A percentile compares a stretch with the other conserved stretches of the same genome.
Evolutionary conservation across 2,888 invertebrate genomes (phyloP).

Genomic region (Drosophila mimetica): DNA sequence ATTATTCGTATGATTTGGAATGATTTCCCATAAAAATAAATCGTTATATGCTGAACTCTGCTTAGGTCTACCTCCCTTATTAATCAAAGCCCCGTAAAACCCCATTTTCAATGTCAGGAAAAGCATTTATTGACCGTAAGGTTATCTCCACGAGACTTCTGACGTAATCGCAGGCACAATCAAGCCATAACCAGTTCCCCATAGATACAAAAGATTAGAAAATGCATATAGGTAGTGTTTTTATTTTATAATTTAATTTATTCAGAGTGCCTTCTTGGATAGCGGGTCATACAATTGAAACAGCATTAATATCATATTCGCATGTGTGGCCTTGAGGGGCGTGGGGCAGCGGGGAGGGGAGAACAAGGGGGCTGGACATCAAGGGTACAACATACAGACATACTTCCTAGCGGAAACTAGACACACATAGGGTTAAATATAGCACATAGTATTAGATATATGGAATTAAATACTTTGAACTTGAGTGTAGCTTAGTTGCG

Average conservation of each 20-base stretch:
- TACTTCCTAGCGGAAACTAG: slow-evolving; percentile 34
- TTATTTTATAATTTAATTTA: slow-evolving; percentile 72
- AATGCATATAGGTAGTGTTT: slow-evolving; percentile 18
- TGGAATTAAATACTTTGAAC: slow-evolving; percentile 65
- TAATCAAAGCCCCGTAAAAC: slow-evolving; percentile 7
- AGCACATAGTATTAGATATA: slow-evolving; percentile 29
- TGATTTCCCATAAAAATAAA: neutral
- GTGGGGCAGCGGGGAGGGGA: slow-evolving; percentile 23
- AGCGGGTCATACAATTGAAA: slow-evolving; percentile 42
- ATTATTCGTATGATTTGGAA: too few species aligned
- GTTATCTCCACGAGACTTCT: slow-evolving; percentile 17
- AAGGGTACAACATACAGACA: slow-evolving; percentile 57
- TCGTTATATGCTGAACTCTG: neutral
- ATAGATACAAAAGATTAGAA: slow-evolving; percentile 7
- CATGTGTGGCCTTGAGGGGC: slow-evolving; percentile 23
- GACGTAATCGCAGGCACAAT: neutral
- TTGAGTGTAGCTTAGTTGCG: slow-evolving; percentile 44
- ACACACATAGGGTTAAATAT: slow-evolving; percentile 36
- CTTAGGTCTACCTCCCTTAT: neutral
- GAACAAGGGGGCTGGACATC: slow-evolving; percentile 15
- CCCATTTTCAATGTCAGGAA: slow-evolving; percentile 15
- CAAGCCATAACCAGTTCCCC: slow-evolving; percentile 17
- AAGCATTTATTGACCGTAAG: slow-evolving; percentile 4
- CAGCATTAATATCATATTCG: slow-evolving; percentile 65
- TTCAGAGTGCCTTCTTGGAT: slow-evolving; percentile 57